Base-by-base conservation (phyloP, 2,888 invertebrate species). In the Nomada fucata region DNA sequence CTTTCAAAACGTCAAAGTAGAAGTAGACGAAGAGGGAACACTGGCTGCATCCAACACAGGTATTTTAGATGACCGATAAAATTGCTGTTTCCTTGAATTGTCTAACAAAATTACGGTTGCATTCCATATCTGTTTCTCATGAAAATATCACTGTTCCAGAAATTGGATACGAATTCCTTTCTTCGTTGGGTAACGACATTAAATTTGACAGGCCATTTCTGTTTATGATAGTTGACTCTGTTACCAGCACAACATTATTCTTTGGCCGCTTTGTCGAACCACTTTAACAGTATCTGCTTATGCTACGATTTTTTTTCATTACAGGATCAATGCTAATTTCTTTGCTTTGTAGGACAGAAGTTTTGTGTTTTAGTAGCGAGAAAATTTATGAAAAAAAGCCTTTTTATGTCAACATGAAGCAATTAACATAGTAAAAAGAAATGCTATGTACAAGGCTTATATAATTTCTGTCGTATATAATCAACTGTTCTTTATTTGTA, bases 1-100 rank as follows among this genome's bases (percentile, higher is more conserved):
- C 15, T 91, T 95, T 63, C 96, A 96, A 89, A 96, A 95, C 89
- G 95, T 96, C 0, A 95, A 94, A 89, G 95, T 97, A 90, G 94
- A 95, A 61, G 95, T 96, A 0, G 95, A 96, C 79, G 96, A 97
- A 91, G 92, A 94, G 23, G 96, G 96, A 61, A 96, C 96, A 0
- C 93, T 95, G 7, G 96, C 96, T 0, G 95, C 96, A 2, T 96
- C 96, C 13, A 95, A 95, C 0, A 95, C 96, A 63, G 93, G 94
- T 94, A 91, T 86, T 52, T 60, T 44, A 44, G 11, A 26, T 0
- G 42, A 53, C 60, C n/a, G 18, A 60, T 61, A 15, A 47, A 15
- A 47, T 57, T 26, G 26, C 36, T 36, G 36, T 26, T n/a, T n/a
- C 11, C 18, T 42, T 0, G n/a, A 15, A 26, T 18, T 1, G 15